Evolutionary conservation across 1,140 invertebrate species (phyloP).

Genomic region (honey bee (Apis mellifera)): Amel_HAv3.1 CM009935.2:13503001-13503500

Average conservation of each 20-base stretch:
- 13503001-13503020: slow-evolving; percentile 82
- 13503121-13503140: background rate
- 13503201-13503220: background rate
- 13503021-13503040: slow-evolving; percentile 81
- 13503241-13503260: background rate
- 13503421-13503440: background rate
- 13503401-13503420: no score
- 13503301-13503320: background rate
- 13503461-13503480: slow-evolving; percentile 3
- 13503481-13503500: no score
- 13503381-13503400: no score
- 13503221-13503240: background rate
- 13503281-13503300: background rate
- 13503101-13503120: slow-evolving; percentile 66
- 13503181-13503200: background rate
- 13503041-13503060: slow-evolving; percentile 81
- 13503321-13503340: background rate
- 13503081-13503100: slow-evolving; percentile 80
- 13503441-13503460: background rate
- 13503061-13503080: slow-evolving; percentile 81
- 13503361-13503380: no score
- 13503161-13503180: background rate
- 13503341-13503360: background rate
- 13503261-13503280: background rate
- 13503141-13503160: no score